phyloP scores from a whole-genome alignment of 2,113 vertebrate genomes.

The Cygnus buccinator region DNA sequence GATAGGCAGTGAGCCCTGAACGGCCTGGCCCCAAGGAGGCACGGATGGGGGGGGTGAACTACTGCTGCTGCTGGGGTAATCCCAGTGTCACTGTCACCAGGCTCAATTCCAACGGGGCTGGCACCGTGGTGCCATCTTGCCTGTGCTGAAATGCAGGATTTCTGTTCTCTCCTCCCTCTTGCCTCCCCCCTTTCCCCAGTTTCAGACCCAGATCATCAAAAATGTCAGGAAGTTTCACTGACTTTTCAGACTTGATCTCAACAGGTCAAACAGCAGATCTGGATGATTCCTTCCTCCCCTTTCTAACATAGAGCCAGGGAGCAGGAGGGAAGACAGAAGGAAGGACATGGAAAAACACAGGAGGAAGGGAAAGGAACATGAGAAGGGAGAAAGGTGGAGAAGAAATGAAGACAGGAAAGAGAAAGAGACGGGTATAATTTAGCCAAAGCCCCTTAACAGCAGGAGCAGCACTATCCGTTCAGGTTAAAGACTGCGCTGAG shows the following conservation, averaged over 20 bases:
- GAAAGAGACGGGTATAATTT: neutral
- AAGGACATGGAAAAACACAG: neutral
- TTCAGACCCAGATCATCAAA: neutral
- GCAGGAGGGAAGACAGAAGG: neutral
- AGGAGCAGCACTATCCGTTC: neutral
- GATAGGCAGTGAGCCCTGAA: no score
- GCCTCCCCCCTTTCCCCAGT: neutral
- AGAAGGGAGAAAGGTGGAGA: neutral
- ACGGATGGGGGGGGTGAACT: neutral
- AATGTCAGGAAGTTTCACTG: neutral
- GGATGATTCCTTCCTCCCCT: neutral
- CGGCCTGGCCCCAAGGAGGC: rapidly evolving
- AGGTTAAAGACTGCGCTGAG: neutral
- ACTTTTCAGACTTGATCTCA: neutral
- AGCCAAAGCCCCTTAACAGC: neutral
- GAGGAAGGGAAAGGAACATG: neutral
- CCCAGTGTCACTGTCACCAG: neutral
- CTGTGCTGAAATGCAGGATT: neutral
- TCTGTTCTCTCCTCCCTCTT: neutral
- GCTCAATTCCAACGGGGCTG: neutral
- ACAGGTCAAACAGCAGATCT: neutral
- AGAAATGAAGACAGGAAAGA: neutral
- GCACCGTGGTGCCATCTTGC: neutral
- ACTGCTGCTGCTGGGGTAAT: neutral
- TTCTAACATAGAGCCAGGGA: neutral